Percentiles rank a stretch among this genome's conserved stretches.
phyloP scores from a whole-genome alignment of 2,113 vertebrate species.

The Lonchura striata region DNA sequence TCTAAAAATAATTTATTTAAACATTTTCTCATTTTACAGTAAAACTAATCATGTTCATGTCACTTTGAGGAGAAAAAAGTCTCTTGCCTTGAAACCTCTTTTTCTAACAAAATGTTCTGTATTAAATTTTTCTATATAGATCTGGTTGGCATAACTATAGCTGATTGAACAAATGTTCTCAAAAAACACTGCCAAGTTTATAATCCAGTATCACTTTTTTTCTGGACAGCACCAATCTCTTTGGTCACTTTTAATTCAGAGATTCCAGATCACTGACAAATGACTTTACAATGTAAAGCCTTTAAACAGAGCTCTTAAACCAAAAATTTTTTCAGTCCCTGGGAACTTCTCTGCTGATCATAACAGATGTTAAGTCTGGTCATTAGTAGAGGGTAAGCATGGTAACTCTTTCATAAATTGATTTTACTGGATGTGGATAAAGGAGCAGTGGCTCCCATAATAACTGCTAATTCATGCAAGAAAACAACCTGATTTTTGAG shows the following conservation, averaged over 20 bases:
- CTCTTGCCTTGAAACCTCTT: not conserved
- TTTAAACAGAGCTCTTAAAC: not conserved
- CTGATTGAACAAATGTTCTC: not conserved
- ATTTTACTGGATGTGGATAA: not conserved
- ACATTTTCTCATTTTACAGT: not conserved
- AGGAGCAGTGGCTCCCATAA: not conserved
- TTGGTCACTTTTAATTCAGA: not conserved
- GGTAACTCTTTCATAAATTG: not conserved
- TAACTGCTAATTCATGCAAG: not conserved
- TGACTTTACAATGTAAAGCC: not conserved
- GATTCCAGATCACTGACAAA: not conserved
- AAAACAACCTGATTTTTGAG: not conserved
- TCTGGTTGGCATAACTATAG: not conserved
- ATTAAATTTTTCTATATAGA: not conserved
- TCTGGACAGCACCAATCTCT: not conserved
- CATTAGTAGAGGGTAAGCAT: not conserved
- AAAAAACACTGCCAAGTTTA: not conserved
- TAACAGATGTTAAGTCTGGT: not conserved
- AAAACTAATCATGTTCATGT: conserved; percentile 19
- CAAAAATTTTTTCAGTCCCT: not conserved
- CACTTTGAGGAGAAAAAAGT: not conserved
- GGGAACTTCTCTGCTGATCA: not conserved
- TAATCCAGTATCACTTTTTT: not conserved
- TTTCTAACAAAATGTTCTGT: not conserved
- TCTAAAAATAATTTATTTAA: conserved; percentile 56